A percentile compares a stretch with the other conserved stretches of the same genome.
Conservation (phyloP, 2,797 vertebrate genomes). For the Florisuga fusca region DNA sequence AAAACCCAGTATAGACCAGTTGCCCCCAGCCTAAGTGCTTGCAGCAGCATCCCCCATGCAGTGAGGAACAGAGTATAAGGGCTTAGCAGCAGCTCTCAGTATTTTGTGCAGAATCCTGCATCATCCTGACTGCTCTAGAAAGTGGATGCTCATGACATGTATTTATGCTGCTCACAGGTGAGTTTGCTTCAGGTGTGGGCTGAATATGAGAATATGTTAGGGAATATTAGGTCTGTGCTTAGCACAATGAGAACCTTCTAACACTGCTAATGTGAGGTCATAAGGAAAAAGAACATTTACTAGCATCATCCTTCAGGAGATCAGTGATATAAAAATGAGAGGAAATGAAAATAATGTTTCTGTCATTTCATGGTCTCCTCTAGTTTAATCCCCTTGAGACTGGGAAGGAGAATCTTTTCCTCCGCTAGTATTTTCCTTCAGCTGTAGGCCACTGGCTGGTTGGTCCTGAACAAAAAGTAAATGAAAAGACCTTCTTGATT, state of each 20-base stretch:
- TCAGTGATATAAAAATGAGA: not conserved
- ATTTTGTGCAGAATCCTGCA: not conserved
- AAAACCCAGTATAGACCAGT: not conserved
- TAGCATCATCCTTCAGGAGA: not conserved
- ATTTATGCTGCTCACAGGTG: not conserved
- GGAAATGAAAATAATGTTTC: not conserved
- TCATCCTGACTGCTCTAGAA: not conserved
- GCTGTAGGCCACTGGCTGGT: not conserved
- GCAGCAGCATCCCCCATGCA: not conserved
- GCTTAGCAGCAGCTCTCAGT: not conserved
- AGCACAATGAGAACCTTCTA: not conserved
- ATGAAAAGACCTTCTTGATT: not conserved
- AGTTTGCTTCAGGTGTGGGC: not conserved
- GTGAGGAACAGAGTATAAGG: not conserved
- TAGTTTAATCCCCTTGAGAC: not conserved
- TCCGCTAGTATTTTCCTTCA: not conserved
- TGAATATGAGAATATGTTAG: too few species aligned
- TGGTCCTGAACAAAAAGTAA: not conserved
- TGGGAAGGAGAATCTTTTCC: not conserved
- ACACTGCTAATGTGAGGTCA: not conserved
- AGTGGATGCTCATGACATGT: not conserved
- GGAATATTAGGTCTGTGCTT: not conserved
- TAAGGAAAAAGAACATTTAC: not conserved
- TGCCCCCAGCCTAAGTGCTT: not conserved
- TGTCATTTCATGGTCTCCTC: not conserved